Evolutionary conservation across 2,797 vertebrate genomes (phyloP).

Genomic region (Darevskia nairensis): DNA sequence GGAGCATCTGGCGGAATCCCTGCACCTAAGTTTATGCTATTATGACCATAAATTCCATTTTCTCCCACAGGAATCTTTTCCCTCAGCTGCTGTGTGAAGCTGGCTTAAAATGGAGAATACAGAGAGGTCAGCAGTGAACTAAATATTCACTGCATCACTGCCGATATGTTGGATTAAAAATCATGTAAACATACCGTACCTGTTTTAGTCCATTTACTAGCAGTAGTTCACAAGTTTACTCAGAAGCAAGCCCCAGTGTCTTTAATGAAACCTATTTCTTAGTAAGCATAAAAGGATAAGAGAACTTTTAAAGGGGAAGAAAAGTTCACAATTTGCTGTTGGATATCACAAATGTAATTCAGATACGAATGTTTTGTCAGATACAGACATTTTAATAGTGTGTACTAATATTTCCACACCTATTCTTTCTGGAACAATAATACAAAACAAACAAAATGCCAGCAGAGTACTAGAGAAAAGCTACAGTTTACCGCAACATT

Average conservation of each 20-base stretch:
- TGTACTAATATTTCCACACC: neutral
- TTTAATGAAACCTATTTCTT: neutral
- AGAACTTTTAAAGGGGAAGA: neutral
- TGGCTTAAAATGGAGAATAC: conserved; percentile 1
- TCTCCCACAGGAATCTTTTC: neutral
- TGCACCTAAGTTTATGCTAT: neutral
- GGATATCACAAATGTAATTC: neutral
- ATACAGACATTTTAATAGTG: neutral
- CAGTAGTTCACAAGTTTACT: neutral
- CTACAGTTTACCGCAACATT: neutral
- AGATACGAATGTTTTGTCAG: neutral
- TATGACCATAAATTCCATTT: conserved; percentile 13
- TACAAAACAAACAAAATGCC: neutral
- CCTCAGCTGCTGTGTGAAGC: conserved; percentile 7
- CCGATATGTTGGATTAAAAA: neutral
- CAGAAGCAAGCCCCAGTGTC: neutral
- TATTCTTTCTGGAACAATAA: neutral
- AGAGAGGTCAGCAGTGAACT: neutral
- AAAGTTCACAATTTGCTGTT: neutral
- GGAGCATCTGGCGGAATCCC: neutral
- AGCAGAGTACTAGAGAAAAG: neutral
- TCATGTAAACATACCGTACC: neutral
- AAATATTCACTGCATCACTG: conserved; percentile 24
- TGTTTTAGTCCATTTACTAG: neutral
- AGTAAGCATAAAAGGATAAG: neutral